Base-by-base conservation (phyloP, 2,797 vertebrate genomes). In the Sebastes itinus region DNA sequence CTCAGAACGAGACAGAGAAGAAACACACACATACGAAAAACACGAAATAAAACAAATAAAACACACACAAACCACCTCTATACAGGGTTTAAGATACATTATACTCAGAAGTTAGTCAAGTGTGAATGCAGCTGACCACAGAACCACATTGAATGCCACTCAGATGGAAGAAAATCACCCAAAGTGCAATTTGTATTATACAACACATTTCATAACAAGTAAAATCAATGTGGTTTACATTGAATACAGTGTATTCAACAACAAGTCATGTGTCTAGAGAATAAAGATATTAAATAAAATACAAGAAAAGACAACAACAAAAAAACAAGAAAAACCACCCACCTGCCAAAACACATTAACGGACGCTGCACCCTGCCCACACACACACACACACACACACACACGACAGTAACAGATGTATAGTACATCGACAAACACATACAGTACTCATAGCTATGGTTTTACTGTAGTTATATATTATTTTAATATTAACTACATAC, bases 51-150 rank as follows among this genome's bases (percentile, higher is more conserved):
- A 63, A 38, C 2, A 38, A 23, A 23, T 23, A 60, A 10, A 30
- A 59, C 23, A 11, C 4, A 59, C 7, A 4, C 16, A 61, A 75
- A 59, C 27, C 62, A 64, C 35, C 27, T 75, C 11, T 30, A 20
- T 18, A n/a, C 20, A 75, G 28, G 54, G 7, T 38, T 62, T 69
- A n/a, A 72, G 46, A 72, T 81, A 30, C 28, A 46, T 59, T 59
- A 8, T 52, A 49, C 52, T 38, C 18, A 61, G 22, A 73, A 52
- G 42, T 67, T 78, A 67, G 60, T 78, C 59, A 20, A 55, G 46
- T 75, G 61, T 67, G 65, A 87, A 77, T 72, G 22, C 27, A 72
- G 16, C 35, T 58, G 42, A 75, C 28, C 18, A n/a, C 46, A 33
- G 11, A 76, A 8, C 30, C 63, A 42, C 18, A 59, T 81, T 69